These are phyloP conservation scores for Corydoras sp. DNA, from an alignment of 2,113 vertebrate species.

Conservation along the genomic window DNA sequence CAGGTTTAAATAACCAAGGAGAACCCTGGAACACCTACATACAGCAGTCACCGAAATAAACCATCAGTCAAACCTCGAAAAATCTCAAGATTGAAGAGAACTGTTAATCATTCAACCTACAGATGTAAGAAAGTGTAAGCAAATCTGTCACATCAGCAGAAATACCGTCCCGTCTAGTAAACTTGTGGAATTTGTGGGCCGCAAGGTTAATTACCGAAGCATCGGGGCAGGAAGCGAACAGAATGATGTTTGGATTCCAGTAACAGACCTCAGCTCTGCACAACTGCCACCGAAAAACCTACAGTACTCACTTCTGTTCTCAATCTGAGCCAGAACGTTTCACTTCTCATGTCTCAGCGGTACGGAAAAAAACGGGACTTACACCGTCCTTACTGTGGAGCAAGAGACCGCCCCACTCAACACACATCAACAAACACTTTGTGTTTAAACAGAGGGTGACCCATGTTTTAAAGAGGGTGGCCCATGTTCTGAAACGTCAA, in stretches of 20 bases:
- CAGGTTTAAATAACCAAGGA: too few species aligned
- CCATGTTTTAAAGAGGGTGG: too few species aligned
- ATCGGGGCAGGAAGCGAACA: background rate
- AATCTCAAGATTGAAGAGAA: background rate
- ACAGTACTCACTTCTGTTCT: conserved; percentile 38
- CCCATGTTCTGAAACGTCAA: too few species aligned
- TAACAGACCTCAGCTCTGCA: conserved; percentile 21
- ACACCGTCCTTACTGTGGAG: conserved; percentile 3
- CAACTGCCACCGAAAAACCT: conserved; percentile 15
- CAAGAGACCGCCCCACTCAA: background rate
- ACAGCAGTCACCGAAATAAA: too few species aligned
- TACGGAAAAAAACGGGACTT: background rate
- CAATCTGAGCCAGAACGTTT: conserved; percentile 27
- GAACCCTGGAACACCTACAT: too few species aligned
- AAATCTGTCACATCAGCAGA: background rate
- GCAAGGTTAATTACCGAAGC: background rate
- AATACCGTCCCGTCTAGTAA: background rate
- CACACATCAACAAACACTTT: conserved; percentile 21
- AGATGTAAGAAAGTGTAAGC: background rate
- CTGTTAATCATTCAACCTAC: background rate
- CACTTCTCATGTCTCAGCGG: conserved; percentile 24
- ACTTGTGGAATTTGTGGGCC: background rate
- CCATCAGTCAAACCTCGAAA: background rate
- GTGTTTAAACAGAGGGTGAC: too few species aligned
- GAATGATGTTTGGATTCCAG: background rate